Evolutionary conservation across 2,797 vertebrate species (phyloP).

Genomic region (Galaxias olidus): DNA sequence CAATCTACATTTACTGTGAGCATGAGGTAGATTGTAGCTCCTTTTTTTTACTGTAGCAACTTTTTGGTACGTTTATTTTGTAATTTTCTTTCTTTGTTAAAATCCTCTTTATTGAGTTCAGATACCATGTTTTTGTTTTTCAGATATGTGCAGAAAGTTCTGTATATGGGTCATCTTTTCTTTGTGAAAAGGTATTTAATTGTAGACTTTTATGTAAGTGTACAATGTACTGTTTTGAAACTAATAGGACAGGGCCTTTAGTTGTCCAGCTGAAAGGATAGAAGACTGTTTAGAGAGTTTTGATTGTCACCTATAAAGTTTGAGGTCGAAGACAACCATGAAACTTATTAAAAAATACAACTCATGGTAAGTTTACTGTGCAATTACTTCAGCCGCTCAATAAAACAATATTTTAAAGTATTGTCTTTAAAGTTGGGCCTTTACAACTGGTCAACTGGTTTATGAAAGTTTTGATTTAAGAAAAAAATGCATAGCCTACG

Average conservation of each 20-base stretch:
- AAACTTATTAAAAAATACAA: too few relatives aligned
- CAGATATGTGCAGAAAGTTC: conserved; percentile 53
- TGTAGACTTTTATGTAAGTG: conserved; percentile 61
- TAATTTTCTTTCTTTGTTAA: conserved; percentile 25
- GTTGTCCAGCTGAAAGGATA: background rate
- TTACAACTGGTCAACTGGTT: background rate
- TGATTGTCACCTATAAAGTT: conserved; percentile 30
- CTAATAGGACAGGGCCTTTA: conserved; percentile 5
- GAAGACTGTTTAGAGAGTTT: background rate
- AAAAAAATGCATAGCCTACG: too few relatives aligned
- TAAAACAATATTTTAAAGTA: too few relatives aligned
- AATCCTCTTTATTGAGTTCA: conserved; percentile 49
- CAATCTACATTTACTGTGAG: conserved; percentile 47
- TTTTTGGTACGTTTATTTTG: conserved; percentile 42
- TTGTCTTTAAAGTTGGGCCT: too few relatives aligned
- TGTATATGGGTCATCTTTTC: conserved; percentile 63
- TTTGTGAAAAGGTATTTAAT: conserved; percentile 65
- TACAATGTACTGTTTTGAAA: conserved; percentile 36
- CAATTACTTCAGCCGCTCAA: too few relatives aligned
- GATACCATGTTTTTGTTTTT: conserved; percentile 26
- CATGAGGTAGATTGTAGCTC: conserved; percentile 46
- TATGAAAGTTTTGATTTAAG: too few relatives aligned
- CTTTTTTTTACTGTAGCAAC: conserved; percentile 50
- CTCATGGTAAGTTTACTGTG: too few relatives aligned
- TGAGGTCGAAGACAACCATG: conserved; percentile 19